These are phyloP conservation scores for Drosophila fulvimacula DNA, from an alignment of 2,888 invertebrate species.

Conservation along the genomic window DNA sequence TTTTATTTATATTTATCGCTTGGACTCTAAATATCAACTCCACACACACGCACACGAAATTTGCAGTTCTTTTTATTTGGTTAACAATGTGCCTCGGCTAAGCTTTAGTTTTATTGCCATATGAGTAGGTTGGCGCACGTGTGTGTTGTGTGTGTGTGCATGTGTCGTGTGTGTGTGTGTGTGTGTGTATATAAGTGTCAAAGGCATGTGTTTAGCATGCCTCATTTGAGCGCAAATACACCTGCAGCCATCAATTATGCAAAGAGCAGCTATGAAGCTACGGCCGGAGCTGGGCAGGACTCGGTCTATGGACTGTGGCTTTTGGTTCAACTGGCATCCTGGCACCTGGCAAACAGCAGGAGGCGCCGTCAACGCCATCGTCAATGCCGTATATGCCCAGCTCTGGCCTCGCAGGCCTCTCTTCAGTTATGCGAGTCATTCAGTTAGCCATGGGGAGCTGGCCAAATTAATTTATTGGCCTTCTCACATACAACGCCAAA, in stretches of 20 bases:
- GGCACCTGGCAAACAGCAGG: conserved; percentile 27
- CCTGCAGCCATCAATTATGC: conserved; percentile 81
- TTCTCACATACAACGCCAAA: conserved; percentile 70
- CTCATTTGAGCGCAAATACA: conserved; percentile 79
- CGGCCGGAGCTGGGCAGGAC: not conserved
- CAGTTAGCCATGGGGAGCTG: conserved; percentile 32
- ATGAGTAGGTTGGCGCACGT: conserved; percentile 25
- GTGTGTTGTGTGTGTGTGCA: conserved; percentile 11
- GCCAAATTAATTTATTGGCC: conserved; percentile 78
- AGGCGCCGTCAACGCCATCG: conserved; percentile 41
- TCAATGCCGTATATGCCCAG: conserved; percentile 29
- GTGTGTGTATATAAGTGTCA: conserved; percentile 68
- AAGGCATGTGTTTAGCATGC: conserved; percentile 79
- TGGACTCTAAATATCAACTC: conserved; percentile 37
- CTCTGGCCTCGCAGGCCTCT: conserved; percentile 30
- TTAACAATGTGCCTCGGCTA: conserved; percentile 38
- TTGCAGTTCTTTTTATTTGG: conserved; percentile 52
- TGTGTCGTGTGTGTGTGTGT: conserved; percentile 1
- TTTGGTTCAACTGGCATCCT: conserved; percentile 3
- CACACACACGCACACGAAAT: conserved; percentile 21
- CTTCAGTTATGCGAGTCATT: conserved; percentile 40
- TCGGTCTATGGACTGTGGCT: conserved; percentile 8
- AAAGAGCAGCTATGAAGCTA: conserved; percentile 54
- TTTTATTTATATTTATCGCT: conserved; percentile 59
- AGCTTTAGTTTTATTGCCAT: conserved; percentile 54